These are phyloP conservation scores for Paedocypris micromegethes DNA, from an alignment of 2,797 vertebrate genomes.

Conservation along the genomic window DNA sequence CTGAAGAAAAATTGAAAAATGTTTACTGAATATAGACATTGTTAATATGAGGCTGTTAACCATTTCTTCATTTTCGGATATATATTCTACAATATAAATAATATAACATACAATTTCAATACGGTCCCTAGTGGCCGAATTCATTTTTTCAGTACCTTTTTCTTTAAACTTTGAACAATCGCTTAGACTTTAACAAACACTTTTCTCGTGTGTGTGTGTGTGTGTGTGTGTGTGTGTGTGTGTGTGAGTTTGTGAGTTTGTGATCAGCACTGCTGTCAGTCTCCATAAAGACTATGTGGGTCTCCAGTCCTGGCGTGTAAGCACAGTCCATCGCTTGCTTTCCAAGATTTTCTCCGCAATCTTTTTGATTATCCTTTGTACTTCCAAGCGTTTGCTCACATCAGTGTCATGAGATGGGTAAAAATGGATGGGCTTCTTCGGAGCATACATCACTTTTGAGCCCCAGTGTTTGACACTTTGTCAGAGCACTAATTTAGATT, in stretches of 20 bases:
- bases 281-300: neutral
- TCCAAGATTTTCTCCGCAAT: constrained; percentile 26
- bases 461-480: constrained; percentile 74
- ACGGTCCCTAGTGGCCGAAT: no score
- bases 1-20: no score
- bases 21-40: no score
- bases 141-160: no score
- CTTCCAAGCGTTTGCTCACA: constrained; percentile 26
- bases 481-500: constrained; percentile 75
- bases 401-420: constrained; percentile 44
- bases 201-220: neutral
- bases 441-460: constrained; percentile 70
- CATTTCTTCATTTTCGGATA: no score
- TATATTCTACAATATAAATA: no score
- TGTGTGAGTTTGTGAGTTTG: neutral
- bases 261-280: constrained; percentile 1
- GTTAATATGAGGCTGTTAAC: no score
- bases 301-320: constrained; percentile 12
- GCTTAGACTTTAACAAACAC: neutral
- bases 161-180: neutral
- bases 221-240: no score
- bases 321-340: constrained; percentile 12
- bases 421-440: constrained; percentile 62
- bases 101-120: no score
- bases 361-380: constrained; percentile 29